These are phyloP conservation scores for Drosophila lacicola DNA, from an alignment of 2,888 invertebrate genomes.

Conservation along the genomic window DNA sequence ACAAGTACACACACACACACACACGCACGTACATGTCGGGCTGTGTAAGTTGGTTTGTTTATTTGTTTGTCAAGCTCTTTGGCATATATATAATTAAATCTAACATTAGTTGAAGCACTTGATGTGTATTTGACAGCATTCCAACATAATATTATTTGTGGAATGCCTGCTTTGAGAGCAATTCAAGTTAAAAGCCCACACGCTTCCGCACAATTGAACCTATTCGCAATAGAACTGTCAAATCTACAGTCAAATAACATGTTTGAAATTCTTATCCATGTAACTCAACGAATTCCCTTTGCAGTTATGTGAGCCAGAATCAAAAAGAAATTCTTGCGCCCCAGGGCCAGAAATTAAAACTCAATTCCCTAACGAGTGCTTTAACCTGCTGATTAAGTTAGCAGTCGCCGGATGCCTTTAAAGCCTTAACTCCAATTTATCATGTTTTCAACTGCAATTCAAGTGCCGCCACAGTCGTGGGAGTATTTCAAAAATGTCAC, in stretches of 20 bases:
- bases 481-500: constrained; percentile 41
- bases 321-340: constrained; percentile 30
- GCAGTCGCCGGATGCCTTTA: constrained; percentile 33
- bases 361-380: constrained; percentile 2
- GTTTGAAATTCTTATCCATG: constrained; percentile 13
- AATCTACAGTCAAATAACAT: constrained; percentile 10
- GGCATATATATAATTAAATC: constrained; percentile 70
- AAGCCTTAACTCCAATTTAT: constrained; percentile 34
- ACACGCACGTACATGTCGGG: constrained; percentile 8
- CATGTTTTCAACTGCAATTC: constrained; percentile 47
- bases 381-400: constrained; percentile 18
- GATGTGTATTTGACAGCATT: constrained; percentile 59
- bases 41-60: constrained; percentile 44
- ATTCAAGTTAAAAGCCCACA: constrained; percentile 41
- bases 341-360: not conserved
- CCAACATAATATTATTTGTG: constrained; percentile 61
- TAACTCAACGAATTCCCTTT: constrained; percentile 3
- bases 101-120: constrained; percentile 59
- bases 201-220: constrained; percentile 46
- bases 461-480: constrained; percentile 33
- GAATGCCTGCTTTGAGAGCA: constrained; percentile 20
- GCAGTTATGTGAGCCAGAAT: constrained; percentile 41
- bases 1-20: not conserved
- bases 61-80: constrained; percentile 53
- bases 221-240: constrained; percentile 1